Conservation (phyloP, 2,888 invertebrate genomes). For the Patella depressa region DNA sequence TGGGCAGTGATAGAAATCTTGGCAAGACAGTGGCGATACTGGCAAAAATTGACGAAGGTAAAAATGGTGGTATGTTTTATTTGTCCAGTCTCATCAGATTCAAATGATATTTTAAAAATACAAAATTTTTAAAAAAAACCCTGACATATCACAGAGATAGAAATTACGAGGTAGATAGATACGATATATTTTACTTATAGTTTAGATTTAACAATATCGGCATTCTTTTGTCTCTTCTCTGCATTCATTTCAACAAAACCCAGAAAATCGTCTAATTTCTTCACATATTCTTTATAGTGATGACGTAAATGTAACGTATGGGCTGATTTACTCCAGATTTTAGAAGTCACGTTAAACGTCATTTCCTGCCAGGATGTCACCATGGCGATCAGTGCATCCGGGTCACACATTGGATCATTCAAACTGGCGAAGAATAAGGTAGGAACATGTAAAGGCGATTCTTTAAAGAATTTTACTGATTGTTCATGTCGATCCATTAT, state of each 20-base stretch:
- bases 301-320: constrained; percentile 10
- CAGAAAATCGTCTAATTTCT: background rate
- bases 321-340: constrained; percentile 15
- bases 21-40: too few species aligned
- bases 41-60: too few species aligned
- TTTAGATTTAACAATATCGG: background rate
- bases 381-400: background rate
- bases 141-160: too few species aligned
- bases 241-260: background rate
- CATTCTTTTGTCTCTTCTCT: background rate
- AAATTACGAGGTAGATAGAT: too few species aligned
- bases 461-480: background rate
- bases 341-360: background rate
- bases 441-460: constrained; percentile 2
- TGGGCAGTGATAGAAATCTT: too few species aligned
- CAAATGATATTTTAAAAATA: too few species aligned
- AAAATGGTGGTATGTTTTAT: too few species aligned
- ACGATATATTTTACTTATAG: background rate
- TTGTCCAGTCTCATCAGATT: too few species aligned
- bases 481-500: constrained; percentile 7
- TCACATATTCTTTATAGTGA: constrained; percentile 13
- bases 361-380: background rate
- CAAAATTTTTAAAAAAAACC: too few species aligned
- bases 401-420: constrained; percentile 17
- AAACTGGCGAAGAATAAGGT: constrained; percentile 5